Evolutionary conservation across 2,888 invertebrate species (phyloP).

Genomic region (Pteria penguin): DNA sequence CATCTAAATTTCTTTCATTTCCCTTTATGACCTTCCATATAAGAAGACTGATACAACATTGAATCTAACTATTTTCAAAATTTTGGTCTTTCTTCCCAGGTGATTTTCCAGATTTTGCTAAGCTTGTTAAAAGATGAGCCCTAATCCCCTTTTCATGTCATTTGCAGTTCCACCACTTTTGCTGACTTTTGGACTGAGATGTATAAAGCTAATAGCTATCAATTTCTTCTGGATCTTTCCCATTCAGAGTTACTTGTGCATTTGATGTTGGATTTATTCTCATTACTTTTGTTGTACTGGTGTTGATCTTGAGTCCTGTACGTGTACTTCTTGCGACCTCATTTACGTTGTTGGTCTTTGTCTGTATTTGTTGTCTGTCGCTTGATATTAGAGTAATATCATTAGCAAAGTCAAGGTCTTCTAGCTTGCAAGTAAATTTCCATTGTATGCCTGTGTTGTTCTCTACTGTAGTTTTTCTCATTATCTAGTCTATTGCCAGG

Average conservation of each 20-base stretch:
- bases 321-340: neutral
- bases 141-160: too few species aligned
- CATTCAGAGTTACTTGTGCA: neutral
- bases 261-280: neutral
- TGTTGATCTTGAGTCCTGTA: constrained; percentile 7
- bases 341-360: neutral
- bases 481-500: too few species aligned
- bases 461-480: too few species aligned
- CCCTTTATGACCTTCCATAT: neutral
- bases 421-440: too few species aligned
- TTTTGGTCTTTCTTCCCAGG: neutral
- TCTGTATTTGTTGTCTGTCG: neutral
- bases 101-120: neutral
- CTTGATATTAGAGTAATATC: neutral
- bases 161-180: too few species aligned
- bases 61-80: neutral
- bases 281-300: constrained; percentile 2
- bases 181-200: too few species aligned
- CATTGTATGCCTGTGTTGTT: too few species aligned
- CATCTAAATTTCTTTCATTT: neutral
- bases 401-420: constrained; percentile 1
- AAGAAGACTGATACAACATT: neutral
- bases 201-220: neutral
- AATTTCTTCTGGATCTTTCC: neutral
- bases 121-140: neutral